Evolutionary conservation across 2,113 vertebrate genomes (phyloP).

Genomic region (Vanacampus margaritifer): DNA sequence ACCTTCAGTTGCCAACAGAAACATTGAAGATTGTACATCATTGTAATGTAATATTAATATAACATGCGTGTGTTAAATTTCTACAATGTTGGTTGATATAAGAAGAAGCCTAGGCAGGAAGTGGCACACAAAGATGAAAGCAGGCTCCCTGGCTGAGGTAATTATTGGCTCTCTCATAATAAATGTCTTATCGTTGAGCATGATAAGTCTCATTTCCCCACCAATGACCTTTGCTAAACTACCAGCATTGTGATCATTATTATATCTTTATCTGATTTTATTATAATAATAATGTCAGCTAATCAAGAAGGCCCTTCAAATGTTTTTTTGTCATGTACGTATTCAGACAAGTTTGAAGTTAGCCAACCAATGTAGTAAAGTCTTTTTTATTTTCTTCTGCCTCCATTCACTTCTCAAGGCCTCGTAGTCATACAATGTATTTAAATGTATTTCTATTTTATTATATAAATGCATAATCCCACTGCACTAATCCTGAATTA

Average conservation of each 20-base stretch:
- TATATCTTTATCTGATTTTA: background rate
- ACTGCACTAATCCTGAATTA: background rate
- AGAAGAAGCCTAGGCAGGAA: background rate
- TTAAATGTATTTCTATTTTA: background rate
- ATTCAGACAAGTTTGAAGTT: background rate
- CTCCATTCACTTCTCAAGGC: background rate
- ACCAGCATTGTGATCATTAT: background rate
- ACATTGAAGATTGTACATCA: conserved; percentile 47
- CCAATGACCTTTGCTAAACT: background rate
- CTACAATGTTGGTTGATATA: background rate
- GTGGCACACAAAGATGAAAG: background rate
- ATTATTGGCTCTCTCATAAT: background rate
- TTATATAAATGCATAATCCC: background rate
- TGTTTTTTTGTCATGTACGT: background rate
- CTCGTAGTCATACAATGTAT: background rate
- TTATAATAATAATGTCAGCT: background rate
- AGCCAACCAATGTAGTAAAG: background rate
- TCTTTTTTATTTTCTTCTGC: background rate
- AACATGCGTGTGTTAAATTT: background rate
- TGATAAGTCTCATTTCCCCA: background rate
- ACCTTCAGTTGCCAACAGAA: conserved; percentile 72
- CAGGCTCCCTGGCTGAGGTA: background rate
- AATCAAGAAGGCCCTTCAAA: background rate
- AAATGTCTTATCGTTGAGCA: background rate
- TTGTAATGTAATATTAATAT: background rate